phyloP scores from a whole-genome alignment of 2,888 invertebrate genomes.

The Anoplius nigerrimus region DNA sequence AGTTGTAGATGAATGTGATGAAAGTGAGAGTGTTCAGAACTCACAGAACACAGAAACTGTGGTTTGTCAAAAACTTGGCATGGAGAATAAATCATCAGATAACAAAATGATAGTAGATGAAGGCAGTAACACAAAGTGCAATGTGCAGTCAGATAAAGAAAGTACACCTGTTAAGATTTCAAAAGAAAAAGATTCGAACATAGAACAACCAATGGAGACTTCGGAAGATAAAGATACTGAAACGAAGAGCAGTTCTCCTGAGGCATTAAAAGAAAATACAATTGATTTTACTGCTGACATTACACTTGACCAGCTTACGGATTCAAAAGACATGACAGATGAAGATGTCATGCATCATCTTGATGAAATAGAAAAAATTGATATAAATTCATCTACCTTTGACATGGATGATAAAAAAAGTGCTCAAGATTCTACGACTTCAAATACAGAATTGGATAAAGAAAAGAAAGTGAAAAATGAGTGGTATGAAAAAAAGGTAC shows the following conservation, averaged over 20 bases:
- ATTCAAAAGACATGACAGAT: constrained; percentile 46
- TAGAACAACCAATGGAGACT: not conserved
- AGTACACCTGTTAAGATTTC: not conserved
- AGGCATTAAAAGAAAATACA: not conserved
- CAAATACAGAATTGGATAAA: not conserved
- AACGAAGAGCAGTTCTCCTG: not conserved
- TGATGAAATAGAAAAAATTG: constrained; percentile 67
- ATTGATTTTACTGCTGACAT: constrained; percentile 53
- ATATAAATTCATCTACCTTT: constrained; percentile 35
- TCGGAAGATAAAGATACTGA: not conserved
- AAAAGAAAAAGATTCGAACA: not conserved
- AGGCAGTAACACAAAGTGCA: not conserved
- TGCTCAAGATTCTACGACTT: not conserved
- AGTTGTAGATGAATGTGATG: constrained; percentile 63
- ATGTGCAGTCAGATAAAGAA: not conserved
- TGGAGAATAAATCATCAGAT: not conserved
- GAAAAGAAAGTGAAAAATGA: not conserved
- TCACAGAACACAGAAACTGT: constrained; percentile 10
- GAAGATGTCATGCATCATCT: constrained; percentile 66
- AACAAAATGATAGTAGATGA: not conserved
- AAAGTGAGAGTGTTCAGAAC: constrained; percentile 51
- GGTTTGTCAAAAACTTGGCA: no score
- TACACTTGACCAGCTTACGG: constrained; percentile 46
- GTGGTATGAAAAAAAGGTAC: not conserved
- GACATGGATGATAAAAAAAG: not conserved